Evolutionary conservation across 35 echinoderm and acorn worm species (phyloP).

Genomic region (Holothuria glaberrima): DNA sequence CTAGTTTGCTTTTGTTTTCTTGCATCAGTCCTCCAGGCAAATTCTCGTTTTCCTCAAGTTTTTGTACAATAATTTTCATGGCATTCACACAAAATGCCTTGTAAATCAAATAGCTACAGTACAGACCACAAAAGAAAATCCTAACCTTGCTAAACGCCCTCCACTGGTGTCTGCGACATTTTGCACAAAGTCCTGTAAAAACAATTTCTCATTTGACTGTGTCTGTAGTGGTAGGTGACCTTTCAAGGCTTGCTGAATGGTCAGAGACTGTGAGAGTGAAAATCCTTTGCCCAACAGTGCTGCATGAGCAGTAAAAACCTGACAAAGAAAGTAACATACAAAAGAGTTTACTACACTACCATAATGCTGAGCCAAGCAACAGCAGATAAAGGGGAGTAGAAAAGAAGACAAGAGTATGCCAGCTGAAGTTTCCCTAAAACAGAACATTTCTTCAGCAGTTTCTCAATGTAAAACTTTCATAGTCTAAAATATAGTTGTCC

Average conservation of each 20-base stretch:
- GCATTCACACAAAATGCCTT: no score
- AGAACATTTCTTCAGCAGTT: not conserved
- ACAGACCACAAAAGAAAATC: not conserved
- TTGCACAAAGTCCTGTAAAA: conserved; percentile 91
- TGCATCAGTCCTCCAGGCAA: no score
- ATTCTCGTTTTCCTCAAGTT: no score
- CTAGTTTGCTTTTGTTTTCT: no score
- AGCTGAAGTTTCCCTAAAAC: no score
- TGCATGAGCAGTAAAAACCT: conserved; percentile 87
- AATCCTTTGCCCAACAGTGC: conserved; percentile 82
- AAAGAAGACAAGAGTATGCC: no score
- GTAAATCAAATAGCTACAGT: no score
- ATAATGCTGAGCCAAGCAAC: not conserved
- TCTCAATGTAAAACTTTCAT: not conserved
- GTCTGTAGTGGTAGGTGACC: conserved; percentile 84
- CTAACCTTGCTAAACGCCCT: conserved; percentile 90
- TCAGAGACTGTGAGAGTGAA: conserved; percentile 76
- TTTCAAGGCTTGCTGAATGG: conserved; percentile 88
- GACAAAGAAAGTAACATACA: conserved; percentile 1
- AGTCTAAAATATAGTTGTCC: not conserved
- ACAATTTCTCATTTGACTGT: conserved; percentile 85
- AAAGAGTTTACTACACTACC: not conserved
- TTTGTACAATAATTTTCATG: no score
- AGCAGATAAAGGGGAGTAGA: no score
- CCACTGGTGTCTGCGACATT: conserved; percentile 84